Evolutionary conservation across 1,140 invertebrate species (phyloP).

Genomic region (Scaptomyza pallida): DNA sequence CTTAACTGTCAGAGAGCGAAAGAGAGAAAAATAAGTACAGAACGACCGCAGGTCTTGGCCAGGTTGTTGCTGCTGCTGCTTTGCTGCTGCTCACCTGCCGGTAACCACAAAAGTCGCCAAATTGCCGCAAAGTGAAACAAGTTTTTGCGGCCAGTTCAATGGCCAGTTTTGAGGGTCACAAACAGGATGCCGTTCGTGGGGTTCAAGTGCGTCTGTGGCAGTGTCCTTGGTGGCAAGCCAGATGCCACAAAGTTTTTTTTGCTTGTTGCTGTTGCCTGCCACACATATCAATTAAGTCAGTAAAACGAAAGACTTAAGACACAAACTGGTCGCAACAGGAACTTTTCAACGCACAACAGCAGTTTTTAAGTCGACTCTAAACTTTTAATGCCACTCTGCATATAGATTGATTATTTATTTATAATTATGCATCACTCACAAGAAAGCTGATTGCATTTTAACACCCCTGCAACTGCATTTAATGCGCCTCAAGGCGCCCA

Average conservation of each 20-base stretch:
- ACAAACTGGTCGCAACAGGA: slow-evolving; percentile 72
- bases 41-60: slow-evolving; percentile 55
- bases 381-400: slow-evolving; percentile 63
- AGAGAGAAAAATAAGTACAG: slow-evolving; percentile 17
- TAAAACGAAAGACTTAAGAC: slow-evolving; percentile 64
- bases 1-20: slow-evolving; percentile 63
- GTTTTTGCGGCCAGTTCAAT: slow-evolving; percentile 75
- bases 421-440: slow-evolving; percentile 20
- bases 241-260: slow-evolving; percentile 27
- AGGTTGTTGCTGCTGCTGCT: not conserved
- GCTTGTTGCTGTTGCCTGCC: too few relatives aligned
- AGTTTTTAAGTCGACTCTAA: slow-evolving; percentile 63
- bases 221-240: slow-evolving; percentile 73
- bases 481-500: slow-evolving; percentile 19
- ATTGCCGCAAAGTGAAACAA: slow-evolving; percentile 57
- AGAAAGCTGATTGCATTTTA: slow-evolving; percentile 57
- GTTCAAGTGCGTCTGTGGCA: slow-evolving; percentile 69
- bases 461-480: slow-evolving; percentile 23
- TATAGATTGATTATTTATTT: slow-evolving; percentile 76
- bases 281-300: slow-evolving; percentile 26
- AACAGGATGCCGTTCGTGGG: slow-evolving; percentile 45
- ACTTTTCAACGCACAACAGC: slow-evolving; percentile 52
- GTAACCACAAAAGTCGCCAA: slow-evolving; percentile 62
- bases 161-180: slow-evolving; percentile 68
- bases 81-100: slow-evolving; percentile 24